Base-by-base conservation (phyloP, 1,140 invertebrate species). In the Meteorus sp. region DNA sequence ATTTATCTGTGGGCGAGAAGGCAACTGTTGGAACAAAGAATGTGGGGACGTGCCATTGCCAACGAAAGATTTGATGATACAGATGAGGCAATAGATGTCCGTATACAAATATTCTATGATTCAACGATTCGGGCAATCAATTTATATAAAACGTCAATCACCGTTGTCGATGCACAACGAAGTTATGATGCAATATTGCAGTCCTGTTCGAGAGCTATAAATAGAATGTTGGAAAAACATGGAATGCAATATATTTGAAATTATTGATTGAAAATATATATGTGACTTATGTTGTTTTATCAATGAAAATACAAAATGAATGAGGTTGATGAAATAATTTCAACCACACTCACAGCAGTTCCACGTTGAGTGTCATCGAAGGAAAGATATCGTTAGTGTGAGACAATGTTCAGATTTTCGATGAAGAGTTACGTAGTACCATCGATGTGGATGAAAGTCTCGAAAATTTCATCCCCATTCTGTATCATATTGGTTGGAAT, bases 11-110 rank as follows among this genome's bases (percentile, higher is more conserved):
- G 51, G 29, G 60, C 61, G 6, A 53, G 62, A 20, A 57, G 37
- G 13, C 35, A 50, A 11, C 57, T 64, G 13, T 23, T 71, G 2
- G 65, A 66, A 25, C 58, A 71, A 6, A 55, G 64, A 33, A 60
- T 66, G 62, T 43, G 17, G 20, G n/a, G 41, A 5, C 35, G 66
- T 9, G 48, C 63, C 0, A 0, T 22, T 0, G 19, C 13, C 1
- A 31, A 20, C 8, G 41, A 45, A 15, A 54, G 61, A 27, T 70
- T 73, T 37, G 68, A 68, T 33, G 71, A 70, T 4, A 65, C 62
- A 0, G 47, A 53, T 6, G 53, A 64, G 20, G 56, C 54, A 2
- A 61, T 68, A 6, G 5, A 7, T 1, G 20, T 55, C 6, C 58
- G 68, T 1, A 56, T 74, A 2, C 67, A 65, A 37, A 58, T 52